phyloP scores from a whole-genome alignment of 2,888 invertebrate species.

The Fragum fragum region DNA sequence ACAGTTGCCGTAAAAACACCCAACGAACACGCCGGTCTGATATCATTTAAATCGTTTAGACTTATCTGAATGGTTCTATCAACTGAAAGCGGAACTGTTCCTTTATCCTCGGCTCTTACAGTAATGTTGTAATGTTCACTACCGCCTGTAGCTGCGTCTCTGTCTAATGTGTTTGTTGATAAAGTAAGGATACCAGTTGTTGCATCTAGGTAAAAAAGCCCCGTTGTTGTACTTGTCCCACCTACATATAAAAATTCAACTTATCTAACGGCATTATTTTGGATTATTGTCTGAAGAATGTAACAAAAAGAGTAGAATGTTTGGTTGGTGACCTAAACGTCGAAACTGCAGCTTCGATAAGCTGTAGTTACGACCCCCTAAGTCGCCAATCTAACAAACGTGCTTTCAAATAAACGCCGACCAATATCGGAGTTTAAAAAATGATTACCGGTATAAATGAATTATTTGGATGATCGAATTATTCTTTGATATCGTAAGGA shows the following conservation, averaged over 20 bases:
- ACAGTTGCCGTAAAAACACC: slow-evolving; percentile 64
- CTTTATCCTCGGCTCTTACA: slow-evolving; percentile 75
- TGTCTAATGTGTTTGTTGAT: slow-evolving; percentile 61
- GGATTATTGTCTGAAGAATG: too few species aligned
- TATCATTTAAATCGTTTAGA: slow-evolving; percentile 74
- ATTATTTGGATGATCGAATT: too few species aligned
- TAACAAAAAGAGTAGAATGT: too few species aligned
- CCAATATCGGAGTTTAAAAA: too few species aligned
- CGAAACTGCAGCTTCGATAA: too few species aligned
- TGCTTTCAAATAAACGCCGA: too few species aligned
- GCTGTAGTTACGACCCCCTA: too few species aligned
- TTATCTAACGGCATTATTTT: too few species aligned
- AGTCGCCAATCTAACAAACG: too few species aligned
- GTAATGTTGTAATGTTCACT: slow-evolving; percentile 68
- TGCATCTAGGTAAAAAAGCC: slow-evolving; percentile 70
- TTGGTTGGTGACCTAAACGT: too few species aligned
- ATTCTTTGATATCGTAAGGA: too few species aligned
- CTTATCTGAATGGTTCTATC: slow-evolving; percentile 63
- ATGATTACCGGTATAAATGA: too few species aligned
- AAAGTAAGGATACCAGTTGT: slow-evolving; percentile 62
- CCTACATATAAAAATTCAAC: slow-evolving; percentile 7
- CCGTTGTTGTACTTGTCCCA: slow-evolving; percentile 67
- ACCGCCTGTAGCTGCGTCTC: slow-evolving; percentile 74
- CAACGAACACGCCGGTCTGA: slow-evolving; percentile 68
- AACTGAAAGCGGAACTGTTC: slow-evolving; percentile 66